Evolutionary conservation across 64 coral and sea anemone genomes (phyloP).

Genomic region (Acropora tenuis): DNA sequence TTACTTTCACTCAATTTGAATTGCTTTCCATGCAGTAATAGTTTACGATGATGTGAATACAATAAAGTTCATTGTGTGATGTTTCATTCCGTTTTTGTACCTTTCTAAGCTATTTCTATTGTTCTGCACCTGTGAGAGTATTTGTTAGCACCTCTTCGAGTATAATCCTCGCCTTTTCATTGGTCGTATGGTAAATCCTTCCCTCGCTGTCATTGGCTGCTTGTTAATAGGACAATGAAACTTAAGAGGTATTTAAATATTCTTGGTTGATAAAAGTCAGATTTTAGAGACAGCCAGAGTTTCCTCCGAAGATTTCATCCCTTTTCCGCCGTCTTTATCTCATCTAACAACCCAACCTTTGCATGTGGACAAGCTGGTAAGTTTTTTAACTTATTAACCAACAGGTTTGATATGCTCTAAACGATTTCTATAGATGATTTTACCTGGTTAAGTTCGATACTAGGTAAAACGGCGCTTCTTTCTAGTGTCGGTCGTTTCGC

Average conservation of each 20-base stretch:
- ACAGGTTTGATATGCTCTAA: background rate
- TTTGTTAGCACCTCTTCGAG: constrained; percentile 71
- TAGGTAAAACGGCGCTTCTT: background rate
- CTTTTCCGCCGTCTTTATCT: background rate
- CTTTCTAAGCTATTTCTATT: constrained; percentile 45
- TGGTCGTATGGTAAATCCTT: constrained; percentile 13
- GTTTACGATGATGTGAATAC: constrained; percentile 35
- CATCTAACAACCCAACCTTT: background rate
- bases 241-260: constrained; percentile 84
- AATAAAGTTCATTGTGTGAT: constrained; percentile 24
- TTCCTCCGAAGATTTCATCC: background rate
- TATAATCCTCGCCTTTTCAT: constrained; percentile 33
- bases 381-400: constrained; percentile 1
- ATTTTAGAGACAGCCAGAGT: constrained; percentile 40
- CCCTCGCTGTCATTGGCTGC: constrained; percentile 41
- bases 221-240: constrained; percentile 81
- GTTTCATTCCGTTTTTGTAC: background rate
- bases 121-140: constrained; percentile 61
- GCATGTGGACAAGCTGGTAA: background rate
- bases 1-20: constrained; percentile 38
- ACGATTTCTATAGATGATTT: background rate
- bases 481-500: too few relatives aligned
- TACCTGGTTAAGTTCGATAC: constrained; percentile 14
- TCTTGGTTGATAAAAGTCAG: constrained; percentile 73
- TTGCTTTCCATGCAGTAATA: constrained; percentile 42